Evolutionary conservation across 2,888 invertebrate species (phyloP).

Genomic region (Conchocele bisecta): DNA sequence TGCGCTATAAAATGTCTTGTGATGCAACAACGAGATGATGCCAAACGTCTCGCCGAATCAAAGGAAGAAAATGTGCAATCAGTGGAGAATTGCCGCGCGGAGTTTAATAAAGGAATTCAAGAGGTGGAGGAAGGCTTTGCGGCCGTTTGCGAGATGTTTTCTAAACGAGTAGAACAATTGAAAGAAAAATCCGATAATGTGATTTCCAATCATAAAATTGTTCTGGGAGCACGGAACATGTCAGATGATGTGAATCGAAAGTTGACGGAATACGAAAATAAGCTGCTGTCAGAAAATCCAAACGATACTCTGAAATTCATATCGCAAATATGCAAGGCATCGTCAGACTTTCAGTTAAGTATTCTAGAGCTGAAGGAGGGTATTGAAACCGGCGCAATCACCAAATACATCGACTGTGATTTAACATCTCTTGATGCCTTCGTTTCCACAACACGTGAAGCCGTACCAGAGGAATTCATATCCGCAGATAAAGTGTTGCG

Average conservation of each 20-base stretch:
- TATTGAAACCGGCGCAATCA: constrained; percentile 24
- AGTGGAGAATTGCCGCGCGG: constrained; percentile 30
- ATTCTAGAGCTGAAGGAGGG: constrained; percentile 41
- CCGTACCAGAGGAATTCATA: constrained; percentile 33
- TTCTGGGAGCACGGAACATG: constrained; percentile 15
- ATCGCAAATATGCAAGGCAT: constrained; percentile 33
- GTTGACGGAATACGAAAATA: constrained; percentile 2
- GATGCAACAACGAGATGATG: constrained; percentile 44
- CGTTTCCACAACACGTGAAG: constrained; percentile 28
- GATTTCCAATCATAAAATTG: constrained; percentile 24
- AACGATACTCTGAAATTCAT: constrained; percentile 28
- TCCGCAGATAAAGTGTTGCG: constrained; percentile 21
- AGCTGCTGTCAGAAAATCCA: constrained; percentile 21
- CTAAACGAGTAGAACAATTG: constrained; percentile 27
- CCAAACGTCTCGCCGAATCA: constrained; percentile 17
- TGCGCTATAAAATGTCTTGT: constrained; percentile 48
- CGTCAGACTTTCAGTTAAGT: constrained; percentile 45
- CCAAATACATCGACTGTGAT: constrained; percentile 39
- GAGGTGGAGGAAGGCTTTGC: constrained; percentile 45
- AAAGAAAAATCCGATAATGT: constrained; percentile 32
- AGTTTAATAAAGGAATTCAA: constrained; percentile 33
- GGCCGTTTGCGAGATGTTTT: constrained; percentile 29
- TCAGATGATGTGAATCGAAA: constrained; percentile 32
- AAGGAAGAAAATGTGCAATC: constrained; percentile 9
- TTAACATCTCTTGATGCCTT: constrained; percentile 35